Evolutionary conservation across 2,113 vertebrate genomes (phyloP).

Genomic region (Muntiacus muntjak): DNA sequence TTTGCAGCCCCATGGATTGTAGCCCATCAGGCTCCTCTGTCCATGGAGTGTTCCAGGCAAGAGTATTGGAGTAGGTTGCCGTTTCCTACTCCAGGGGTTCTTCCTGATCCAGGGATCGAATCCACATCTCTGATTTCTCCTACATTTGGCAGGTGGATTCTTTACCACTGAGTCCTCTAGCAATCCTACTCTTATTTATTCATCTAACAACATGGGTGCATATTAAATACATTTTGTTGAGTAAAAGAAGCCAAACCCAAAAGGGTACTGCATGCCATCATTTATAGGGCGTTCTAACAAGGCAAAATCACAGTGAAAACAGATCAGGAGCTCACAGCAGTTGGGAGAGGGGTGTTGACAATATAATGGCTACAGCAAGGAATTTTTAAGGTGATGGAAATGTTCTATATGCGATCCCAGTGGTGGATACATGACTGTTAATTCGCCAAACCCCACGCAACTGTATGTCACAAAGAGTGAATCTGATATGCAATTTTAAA

Average conservation of each 20-base stretch:
- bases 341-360: background rate
- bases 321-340: background rate
- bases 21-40: background rate
- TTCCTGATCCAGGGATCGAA: background rate
- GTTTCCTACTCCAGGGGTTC: background rate
- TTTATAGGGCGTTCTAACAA: background rate
- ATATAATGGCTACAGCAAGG: background rate
- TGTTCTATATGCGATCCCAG: background rate
- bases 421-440: background rate
- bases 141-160: rapidly evolving
- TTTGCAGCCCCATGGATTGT: background rate
- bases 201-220: background rate
- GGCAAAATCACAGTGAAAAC: background rate
- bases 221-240: background rate
- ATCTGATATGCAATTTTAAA: background rate
- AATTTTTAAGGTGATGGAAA: background rate
- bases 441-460: background rate
- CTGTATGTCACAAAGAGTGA: background rate
- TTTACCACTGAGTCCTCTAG: background rate
- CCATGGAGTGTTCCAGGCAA: background rate
- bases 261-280: background rate
- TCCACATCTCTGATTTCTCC: background rate
- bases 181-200: background rate
- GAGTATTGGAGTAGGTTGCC: background rate
- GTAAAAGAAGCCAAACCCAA: background rate